phyloP scores from a whole-genome alignment of 2,113 vertebrate species.

The Bubo bubo region DNA sequence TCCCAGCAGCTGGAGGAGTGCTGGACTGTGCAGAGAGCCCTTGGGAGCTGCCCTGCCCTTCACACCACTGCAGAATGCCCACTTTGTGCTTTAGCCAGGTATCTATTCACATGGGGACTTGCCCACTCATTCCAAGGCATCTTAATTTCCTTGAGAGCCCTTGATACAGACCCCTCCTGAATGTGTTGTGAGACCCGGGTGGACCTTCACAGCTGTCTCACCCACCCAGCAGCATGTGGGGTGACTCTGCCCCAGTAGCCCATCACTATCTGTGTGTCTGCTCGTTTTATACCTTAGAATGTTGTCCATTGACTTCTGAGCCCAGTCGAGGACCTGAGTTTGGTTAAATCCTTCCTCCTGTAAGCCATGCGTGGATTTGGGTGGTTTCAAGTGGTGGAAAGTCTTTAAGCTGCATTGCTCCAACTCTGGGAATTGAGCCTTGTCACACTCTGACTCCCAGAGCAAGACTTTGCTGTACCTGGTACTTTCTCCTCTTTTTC shows the following conservation, averaged over 20 bases:
- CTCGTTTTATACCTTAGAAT: not conserved
- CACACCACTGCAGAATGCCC: accelerated
- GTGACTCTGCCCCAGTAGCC: not conserved
- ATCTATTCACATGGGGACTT: not conserved
- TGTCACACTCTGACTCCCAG: not conserved
- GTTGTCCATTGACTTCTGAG: not conserved
- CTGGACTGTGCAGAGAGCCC: not conserved
- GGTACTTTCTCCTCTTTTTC: not conserved
- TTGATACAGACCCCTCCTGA: not conserved
- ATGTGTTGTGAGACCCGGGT: not conserved
- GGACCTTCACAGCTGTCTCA: not conserved
- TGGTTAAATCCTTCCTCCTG: not conserved
- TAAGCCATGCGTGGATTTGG: not conserved
- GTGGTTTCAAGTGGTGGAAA: not conserved
- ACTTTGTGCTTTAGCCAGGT: not conserved
- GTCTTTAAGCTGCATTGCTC: not conserved
- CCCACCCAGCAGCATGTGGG: not conserved
- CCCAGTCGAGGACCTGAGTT: accelerated
- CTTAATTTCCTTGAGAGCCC: not conserved
- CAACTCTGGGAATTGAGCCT: not conserved
- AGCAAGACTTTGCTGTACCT: accelerated
- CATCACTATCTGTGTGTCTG: accelerated
- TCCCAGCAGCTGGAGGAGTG: not conserved
- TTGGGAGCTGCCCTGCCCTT: not conserved
- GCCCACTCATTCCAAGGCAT: not conserved